These are phyloP conservation scores for Sorex araneus DNA, from an alignment of 2,113 vertebrate species.

Conservation along the genomic window DNA sequence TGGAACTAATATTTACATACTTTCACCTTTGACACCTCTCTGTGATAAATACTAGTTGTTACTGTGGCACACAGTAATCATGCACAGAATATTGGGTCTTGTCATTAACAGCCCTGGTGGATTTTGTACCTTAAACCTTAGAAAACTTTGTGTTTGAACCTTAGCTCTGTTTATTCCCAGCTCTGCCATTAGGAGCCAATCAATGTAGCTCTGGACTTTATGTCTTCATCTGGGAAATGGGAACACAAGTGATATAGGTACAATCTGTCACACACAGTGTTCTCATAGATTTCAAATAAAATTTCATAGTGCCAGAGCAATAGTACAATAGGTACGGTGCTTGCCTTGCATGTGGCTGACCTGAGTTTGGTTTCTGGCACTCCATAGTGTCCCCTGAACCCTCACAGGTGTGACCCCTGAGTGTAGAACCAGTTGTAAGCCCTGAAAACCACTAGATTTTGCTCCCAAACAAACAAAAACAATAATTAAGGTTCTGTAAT, in stretches of 20 bases:
- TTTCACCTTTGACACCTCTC: background rate
- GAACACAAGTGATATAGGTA: background rate
- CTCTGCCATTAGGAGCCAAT: background rate
- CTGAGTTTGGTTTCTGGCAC: no score
- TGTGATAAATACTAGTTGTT: background rate
- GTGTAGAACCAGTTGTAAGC: no score
- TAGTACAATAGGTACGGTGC: no score
- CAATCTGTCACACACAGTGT: background rate
- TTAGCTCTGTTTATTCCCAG: background rate
- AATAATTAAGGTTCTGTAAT: no score
- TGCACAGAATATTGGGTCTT: background rate
- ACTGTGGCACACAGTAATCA: background rate
- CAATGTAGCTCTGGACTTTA: background rate
- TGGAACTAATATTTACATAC: background rate
- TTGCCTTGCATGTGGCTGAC: no score
- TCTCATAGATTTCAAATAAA: background rate
- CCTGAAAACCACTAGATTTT: no score
- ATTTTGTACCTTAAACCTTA: background rate
- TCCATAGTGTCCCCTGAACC: no score
- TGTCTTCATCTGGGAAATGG: conserved; percentile 16
- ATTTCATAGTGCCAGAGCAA: background rate
- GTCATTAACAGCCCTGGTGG: background rate
- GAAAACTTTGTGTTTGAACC: background rate
- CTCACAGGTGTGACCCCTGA: no score
- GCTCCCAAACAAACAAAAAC: no score